Conservation (phyloP, 2,797 vertebrate species). For the Bryconaethiops microstoma region DNA sequence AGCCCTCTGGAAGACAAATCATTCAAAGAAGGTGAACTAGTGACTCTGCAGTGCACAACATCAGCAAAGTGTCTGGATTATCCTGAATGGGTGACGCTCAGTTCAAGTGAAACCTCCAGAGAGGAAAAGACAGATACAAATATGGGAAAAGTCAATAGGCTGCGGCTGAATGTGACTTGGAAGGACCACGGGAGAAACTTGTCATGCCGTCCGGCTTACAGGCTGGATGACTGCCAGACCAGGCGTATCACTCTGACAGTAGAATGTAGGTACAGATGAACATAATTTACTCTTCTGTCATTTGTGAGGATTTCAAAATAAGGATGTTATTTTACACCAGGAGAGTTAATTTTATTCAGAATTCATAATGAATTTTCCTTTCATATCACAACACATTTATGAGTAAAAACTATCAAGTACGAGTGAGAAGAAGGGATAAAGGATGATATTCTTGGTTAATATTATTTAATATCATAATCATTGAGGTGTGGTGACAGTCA, state of each 20-base stretch:
- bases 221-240: conserved; percentile 37
- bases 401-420: too few relatives aligned
- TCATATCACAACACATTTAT: too few relatives aligned
- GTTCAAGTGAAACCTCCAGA: rapidly evolving
- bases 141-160: neutral
- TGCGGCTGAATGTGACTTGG: conserved; percentile 7
- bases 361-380: too few relatives aligned
- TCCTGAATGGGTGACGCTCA: conserved; percentile 2
- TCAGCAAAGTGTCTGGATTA: neutral
- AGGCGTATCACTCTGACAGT: conserved; percentile 56
- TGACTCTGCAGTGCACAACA: conserved; percentile 64
- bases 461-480: too few relatives aligned
- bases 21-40: rapidly evolving
- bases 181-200: conserved; percentile 57
- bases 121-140: rapidly evolving
- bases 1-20: neutral
- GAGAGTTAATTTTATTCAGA: too few relatives aligned
- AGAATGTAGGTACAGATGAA: conserved; percentile 63
- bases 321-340: neutral
- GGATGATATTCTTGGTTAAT: too few relatives aligned
- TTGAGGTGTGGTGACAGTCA: too few relatives aligned
- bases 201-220: conserved; percentile 55
- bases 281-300: neutral
- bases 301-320: neutral
- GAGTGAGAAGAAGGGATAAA: too few relatives aligned